Evolutionary conservation across 2,888 invertebrate species (phyloP), one percentile per base, ranked within the genome.

Genomic region (Drosophila tripunctata): DNA sequence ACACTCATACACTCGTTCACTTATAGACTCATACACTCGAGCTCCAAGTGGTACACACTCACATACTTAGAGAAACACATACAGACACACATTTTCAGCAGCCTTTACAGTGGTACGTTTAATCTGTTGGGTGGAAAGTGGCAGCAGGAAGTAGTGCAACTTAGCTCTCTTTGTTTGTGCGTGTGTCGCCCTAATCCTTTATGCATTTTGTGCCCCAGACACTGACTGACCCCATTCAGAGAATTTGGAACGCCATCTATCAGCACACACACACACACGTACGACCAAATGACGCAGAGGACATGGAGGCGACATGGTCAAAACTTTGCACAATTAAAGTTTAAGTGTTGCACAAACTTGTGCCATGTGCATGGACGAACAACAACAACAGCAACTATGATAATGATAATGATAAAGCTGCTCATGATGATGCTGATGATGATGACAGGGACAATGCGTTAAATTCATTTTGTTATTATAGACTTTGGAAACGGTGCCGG

Each of bases 261-360:
- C 88, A 85, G 74, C 51, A 54, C 45, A 36, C 67, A 70, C 64
- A 66, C 63, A 51, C 24, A 27, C 27, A 27, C 56, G 40, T 6
- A 54, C 36, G 47, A 10, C 38, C 36, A 44, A 35, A 55, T 43
- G 50, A 45, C 41, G 27, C 54, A 56, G 41, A 75, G 73, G 81
- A 86, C 64, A 64, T 76, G 61, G 66, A 69, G 71, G 78, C 75
- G 77, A 81, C 77, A 76, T 84, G 81, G 87, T 78, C 79, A 78
- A 72, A 83, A 85, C 72, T 83, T 82, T 87, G 74, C 66, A 88
- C 84, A 84, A 88, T 84, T 88, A 84, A 86, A 86, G 88, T 86
- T 88, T 83, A 88, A 88, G 88, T 85, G 84, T 88, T 88, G 76
- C 84, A 74, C 72, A 85, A 85, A 85, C 84, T 85, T 88, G 69